Percentiles rank a stretch among this genome's conserved stretches.
Evolutionary conservation across 2,888 invertebrate species (phyloP).

Genomic region (Sialis lutaria): DNA sequence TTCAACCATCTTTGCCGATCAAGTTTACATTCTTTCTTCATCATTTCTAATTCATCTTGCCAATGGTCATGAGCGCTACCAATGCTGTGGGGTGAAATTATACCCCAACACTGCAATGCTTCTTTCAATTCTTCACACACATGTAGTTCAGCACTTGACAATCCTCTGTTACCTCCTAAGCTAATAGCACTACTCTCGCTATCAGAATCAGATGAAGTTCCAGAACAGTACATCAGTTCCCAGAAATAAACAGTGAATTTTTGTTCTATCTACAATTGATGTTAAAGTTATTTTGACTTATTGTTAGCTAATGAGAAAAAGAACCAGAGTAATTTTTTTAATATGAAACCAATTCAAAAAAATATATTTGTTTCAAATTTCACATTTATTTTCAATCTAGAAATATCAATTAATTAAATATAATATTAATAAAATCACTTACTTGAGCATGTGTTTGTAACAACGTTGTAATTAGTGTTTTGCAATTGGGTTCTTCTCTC

Average conservation of each 20-base stretch:
- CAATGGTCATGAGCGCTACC: slow-evolving; percentile 20
- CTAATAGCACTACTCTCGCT: background rate
- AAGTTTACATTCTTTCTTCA: slow-evolving; percentile 20
- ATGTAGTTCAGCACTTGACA: slow-evolving; percentile 23
- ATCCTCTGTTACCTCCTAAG: slow-evolving; percentile 14
- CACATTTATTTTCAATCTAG: too few relatives aligned
- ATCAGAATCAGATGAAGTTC: background rate
- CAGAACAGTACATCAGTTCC: slow-evolving; percentile 19
- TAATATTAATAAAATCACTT: slow-evolving; percentile 5
- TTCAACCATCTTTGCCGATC: slow-evolving; percentile 23
- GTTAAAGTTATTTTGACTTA: too few relatives aligned
- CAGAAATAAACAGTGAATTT: slow-evolving; percentile 27
- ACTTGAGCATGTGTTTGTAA: slow-evolving; percentile 26
- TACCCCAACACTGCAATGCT: slow-evolving; percentile 24
- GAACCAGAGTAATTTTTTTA: too few relatives aligned
- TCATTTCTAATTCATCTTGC: slow-evolving; percentile 21
- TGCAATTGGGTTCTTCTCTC: slow-evolving; percentile 25
- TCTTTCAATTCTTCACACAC: slow-evolving; percentile 25
- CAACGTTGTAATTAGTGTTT: slow-evolving; percentile 24
- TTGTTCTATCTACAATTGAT: slow-evolving; percentile 22
- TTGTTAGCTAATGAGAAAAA: too few relatives aligned
- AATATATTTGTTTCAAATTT: too few relatives aligned
- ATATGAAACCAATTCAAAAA: too few relatives aligned
- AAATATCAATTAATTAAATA: background rate
- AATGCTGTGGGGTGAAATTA: slow-evolving; percentile 18